Evolutionary conservation across 2,888 invertebrate genomes (phyloP).

Genomic region (Parnassius mnemosyne): DNA sequence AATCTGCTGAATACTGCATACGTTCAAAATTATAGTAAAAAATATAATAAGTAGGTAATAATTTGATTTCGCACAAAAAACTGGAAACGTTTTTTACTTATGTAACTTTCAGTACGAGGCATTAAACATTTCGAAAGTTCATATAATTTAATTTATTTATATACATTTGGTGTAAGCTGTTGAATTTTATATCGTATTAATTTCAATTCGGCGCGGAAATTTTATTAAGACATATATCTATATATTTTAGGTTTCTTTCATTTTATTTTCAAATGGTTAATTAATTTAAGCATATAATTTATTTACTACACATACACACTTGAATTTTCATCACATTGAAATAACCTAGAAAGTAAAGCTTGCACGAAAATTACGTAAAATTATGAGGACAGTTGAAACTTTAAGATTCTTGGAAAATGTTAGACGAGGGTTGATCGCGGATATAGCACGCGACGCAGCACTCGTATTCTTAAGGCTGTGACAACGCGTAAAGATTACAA

Average conservation of each 20-base stretch:
- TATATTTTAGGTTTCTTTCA: neutral
- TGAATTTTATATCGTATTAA: neutral
- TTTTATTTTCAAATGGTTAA: neutral
- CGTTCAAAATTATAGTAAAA: neutral
- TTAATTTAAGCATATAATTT: neutral
- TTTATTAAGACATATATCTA: neutral
- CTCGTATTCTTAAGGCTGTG: conserved; percentile 33
- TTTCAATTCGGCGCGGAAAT: conserved; percentile 21
- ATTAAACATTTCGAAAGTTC: too few relatives aligned
- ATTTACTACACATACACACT: too few relatives aligned
- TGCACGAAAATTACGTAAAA: neutral
- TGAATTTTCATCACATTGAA: conserved; percentile 1
- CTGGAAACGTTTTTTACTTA: neutral
- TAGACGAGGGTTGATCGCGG: conserved; percentile 42
- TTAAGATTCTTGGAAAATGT: neutral
- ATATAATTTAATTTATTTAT: too few relatives aligned
- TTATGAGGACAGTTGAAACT: neutral
- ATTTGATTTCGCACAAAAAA: neutral
- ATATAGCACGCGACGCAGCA: conserved; percentile 46
- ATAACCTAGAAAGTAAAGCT: conserved; percentile 23
- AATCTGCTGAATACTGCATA: conserved; percentile 5
- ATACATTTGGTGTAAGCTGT: neutral
- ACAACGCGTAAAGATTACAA: conserved; percentile 40
- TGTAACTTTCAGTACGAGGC: conserved; percentile 7
- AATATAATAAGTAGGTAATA: neutral